phyloP scores from a whole-genome alignment of 2,888 invertebrate species.

The Cryptocheilus praepositus region DNA sequence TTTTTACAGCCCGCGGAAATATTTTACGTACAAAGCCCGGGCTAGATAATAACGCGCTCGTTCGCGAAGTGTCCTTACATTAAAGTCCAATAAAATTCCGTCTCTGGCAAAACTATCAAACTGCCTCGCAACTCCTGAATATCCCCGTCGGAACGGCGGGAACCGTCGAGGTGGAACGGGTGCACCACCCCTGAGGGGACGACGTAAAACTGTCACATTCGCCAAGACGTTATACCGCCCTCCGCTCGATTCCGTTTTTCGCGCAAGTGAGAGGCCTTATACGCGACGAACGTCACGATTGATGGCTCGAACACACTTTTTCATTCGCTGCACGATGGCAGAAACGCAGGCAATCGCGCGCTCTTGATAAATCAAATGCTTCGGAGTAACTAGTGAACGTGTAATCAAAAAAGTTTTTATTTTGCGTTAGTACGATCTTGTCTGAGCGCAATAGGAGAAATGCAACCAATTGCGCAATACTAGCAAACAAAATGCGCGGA shows the following conservation, averaged over 20 bases:
- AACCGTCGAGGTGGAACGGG: conserved; percentile 3
- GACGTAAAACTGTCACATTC: conserved; percentile 11
- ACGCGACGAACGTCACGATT: no score
- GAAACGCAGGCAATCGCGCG: no score
- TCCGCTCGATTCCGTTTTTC: background rate
- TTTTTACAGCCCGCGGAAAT: conserved; percentile 36
- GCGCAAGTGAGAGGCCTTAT: no score
- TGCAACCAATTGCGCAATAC: no score
- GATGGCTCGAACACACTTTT: no score
- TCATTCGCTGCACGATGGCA: no score
- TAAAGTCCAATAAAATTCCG: conserved; percentile 30
- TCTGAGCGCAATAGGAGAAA: no score
- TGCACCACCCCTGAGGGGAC: background rate
- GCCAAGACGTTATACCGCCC: background rate
- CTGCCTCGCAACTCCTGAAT: conserved; percentile 28
- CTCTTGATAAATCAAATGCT: no score
- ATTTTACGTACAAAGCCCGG: conserved; percentile 32
- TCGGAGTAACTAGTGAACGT: no score
- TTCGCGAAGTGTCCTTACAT: conserved; percentile 27
- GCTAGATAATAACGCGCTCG: conserved; percentile 36
- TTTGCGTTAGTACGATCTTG: no score
- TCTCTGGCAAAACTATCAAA: conserved; percentile 16
- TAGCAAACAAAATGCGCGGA: no score
- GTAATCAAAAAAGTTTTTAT: no score
- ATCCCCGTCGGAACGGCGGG: conserved; percentile 15